Evolutionary conservation across 2,888 invertebrate genomes (phyloP), one percentile per base, ranked within the genome.

Genomic region (Pocota personata): DNA sequence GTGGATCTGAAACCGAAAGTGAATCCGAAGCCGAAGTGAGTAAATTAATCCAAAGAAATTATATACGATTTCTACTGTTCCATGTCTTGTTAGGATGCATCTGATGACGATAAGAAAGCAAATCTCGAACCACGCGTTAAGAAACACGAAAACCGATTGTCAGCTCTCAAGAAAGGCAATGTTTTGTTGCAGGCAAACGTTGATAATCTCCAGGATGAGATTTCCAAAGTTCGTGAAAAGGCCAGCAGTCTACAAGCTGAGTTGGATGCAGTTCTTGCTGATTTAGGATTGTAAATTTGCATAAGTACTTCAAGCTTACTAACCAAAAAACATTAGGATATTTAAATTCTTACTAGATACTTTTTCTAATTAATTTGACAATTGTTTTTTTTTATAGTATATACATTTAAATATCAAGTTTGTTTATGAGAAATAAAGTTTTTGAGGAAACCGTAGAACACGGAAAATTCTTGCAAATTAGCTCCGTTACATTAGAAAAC

Each of bases 161-260:
- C 95, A 43, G 96, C 97, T 0, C 93, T 97, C 89, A 97, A 97
- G 92, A 98, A 98, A 90, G 97, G 97, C 88, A 98, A 97, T 90
- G 96, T 97, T 86, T 93, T 97, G 88, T 93, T 97, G 10, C 97
- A 97, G 93, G 96, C 97, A 0, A 97, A 97, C 90, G 97, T 97
- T 0, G 97, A 97, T 92, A 94, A 97, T 89, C 93, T 97, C 78
- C 97, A 97, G 91, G 97, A 97, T 91, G 97, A 97, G 90, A 94
- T 97, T 55, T 94, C 95, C 71, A 96, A 96, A 90, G 97, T 97
- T 89, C 95, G 96, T 88, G 97, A 97, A 89, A 95, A 96, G 92
- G 96, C 97, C 6, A 93, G 95, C 57, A 93, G 95, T 48, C 92
- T 97, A 57, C 96, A 97, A 92, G 95, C 96, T 89, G 97, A 98